A percentile compares a stretch with the other conserved stretches of the same genome.
These are phyloP conservation scores for Lithosia quadra DNA, from an alignment of 2,888 invertebrate genomes.

Conservation along the genomic window DNA sequence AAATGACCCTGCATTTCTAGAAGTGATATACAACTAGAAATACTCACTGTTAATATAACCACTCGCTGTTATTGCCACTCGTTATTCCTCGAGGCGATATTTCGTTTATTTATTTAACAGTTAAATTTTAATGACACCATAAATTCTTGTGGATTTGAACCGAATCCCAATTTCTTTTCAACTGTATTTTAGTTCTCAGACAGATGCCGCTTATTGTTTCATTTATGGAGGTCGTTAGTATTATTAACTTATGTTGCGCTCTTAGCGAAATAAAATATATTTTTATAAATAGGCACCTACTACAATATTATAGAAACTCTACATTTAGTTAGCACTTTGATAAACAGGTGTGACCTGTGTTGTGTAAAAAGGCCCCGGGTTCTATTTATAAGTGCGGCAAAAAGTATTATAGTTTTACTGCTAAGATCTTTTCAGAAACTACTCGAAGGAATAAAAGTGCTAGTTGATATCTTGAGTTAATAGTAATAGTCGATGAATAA, in stretches of 20 bases:
- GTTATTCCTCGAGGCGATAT: not conserved
- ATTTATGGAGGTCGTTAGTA: not conserved
- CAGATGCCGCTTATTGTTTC: not conserved
- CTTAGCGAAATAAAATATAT: too few species aligned
- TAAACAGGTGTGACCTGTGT: too few species aligned
- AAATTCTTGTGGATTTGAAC: constrained; percentile 6
- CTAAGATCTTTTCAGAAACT: too few species aligned
- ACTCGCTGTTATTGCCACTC: not conserved
- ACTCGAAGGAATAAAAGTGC: too few species aligned
- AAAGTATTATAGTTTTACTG: too few species aligned
- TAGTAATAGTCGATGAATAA: too few species aligned
- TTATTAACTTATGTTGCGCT: not conserved
- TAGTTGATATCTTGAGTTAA: too few species aligned
- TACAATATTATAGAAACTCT: too few species aligned
- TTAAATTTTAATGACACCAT: constrained; percentile 11
- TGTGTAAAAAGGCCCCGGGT: too few species aligned
- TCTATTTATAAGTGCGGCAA: too few species aligned
- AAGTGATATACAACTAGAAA: not conserved
- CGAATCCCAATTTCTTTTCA: not conserved
- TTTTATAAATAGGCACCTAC: not conserved
- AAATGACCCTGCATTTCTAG: not conserved
- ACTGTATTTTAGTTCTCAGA: not conserved
- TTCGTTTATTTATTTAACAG: constrained; percentile 5
- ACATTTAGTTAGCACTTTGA: too few species aligned
- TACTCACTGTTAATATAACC: not conserved